These are phyloP conservation scores for Luehdorfia chinensis DNA, from an alignment of 1,140 invertebrate species.

Conservation along the genomic window DNA sequence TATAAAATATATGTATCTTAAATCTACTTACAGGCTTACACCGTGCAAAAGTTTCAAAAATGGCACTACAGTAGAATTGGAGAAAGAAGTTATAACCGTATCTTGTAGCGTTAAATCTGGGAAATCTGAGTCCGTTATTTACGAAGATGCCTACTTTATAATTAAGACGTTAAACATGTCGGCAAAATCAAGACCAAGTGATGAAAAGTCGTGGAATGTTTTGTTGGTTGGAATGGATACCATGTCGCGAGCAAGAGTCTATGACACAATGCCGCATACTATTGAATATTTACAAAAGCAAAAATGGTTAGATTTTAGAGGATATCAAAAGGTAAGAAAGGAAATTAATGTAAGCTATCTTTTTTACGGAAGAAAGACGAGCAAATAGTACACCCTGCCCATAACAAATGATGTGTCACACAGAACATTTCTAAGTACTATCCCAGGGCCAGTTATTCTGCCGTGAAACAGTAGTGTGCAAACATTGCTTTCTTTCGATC, in stretches of 20 bases:
- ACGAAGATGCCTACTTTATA: conserved; percentile 45
- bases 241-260: conserved; percentile 87
- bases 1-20: too few relatives aligned
- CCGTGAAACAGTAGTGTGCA: too few relatives aligned
- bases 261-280: conserved; percentile 87
- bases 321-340: conserved; percentile 72
- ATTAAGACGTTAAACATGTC: conserved; percentile 32
- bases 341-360: too few relatives aligned
- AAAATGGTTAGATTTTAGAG: conserved; percentile 73
- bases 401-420: too few relatives aligned
- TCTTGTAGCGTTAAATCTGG: conserved; percentile 24
- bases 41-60: conserved; percentile 33
- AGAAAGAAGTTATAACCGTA: conserved; percentile 43
- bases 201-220: conserved; percentile 77
- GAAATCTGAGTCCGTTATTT: conserved; percentile 25
- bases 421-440: too few relatives aligned
- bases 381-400: not conserved
- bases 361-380: not conserved
- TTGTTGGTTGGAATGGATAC: conserved; percentile 89
- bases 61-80: conserved; percentile 25
- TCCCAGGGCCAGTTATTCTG: too few relatives aligned
- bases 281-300: conserved; percentile 80
- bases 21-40: conserved; percentile 40
- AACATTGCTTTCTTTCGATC: too few relatives aligned
- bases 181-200: conserved; percentile 1